Conservation (phyloP, 1,140 invertebrate genomes). For the Mercenaria mercenaria region DNA sequence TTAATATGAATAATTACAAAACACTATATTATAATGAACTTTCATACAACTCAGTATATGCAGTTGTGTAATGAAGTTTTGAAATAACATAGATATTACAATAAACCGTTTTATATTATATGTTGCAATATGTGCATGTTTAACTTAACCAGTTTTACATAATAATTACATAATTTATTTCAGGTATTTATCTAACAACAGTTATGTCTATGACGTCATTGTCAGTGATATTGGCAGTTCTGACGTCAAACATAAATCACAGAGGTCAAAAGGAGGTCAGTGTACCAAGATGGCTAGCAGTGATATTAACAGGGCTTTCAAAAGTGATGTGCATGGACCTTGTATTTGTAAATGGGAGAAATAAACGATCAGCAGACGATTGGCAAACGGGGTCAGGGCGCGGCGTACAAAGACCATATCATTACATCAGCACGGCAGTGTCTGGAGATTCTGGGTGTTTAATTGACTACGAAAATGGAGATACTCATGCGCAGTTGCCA, state of each 20-base stretch:
- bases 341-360: conserved; percentile 62
- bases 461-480: conserved; percentile 76
- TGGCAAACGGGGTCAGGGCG: neutral
- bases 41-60: no score
- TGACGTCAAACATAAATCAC: conserved; percentile 81
- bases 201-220: conserved; percentile 85
- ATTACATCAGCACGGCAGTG: conserved; percentile 34
- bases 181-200: conserved; percentile 85
- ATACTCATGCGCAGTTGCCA: conserved; percentile 14
- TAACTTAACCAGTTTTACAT: no score
- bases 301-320: conserved; percentile 58
- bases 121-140: no score
- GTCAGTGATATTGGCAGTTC: conserved; percentile 84
- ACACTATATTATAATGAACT: no score
- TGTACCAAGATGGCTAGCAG: conserved; percentile 74
- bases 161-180: no score
- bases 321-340: conserved; percentile 73
- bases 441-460: conserved; percentile 79
- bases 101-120: no score
- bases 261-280: conserved; percentile 69
- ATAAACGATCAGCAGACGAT: neutral
- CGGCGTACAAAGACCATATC: neutral
- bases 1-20: no score
- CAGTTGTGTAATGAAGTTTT: no score
- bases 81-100: no score